Evolutionary conservation across 1,140 invertebrate genomes (phyloP), one percentile per base, ranked within the genome.

Genomic region (Probaryconus sp.): DNA sequence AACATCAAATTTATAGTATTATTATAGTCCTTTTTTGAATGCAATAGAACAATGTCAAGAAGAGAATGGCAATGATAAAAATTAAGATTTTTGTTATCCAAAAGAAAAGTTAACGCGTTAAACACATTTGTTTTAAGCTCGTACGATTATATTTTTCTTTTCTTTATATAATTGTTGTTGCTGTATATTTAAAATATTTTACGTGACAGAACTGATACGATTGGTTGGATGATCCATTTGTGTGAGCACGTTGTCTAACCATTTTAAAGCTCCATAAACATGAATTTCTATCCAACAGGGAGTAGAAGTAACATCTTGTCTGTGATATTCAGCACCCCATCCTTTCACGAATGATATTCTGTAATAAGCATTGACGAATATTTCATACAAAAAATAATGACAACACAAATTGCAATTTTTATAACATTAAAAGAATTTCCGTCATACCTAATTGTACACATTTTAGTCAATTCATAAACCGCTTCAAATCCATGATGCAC

Each of bases 281-380:
- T 99, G 97, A 69, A 98, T 90, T 88, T 99, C 97, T 73, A 99
- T 97, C 98, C 98, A 99, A 86, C 97, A 98, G 2, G 97, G 97
- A 1, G 97, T 98, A 18, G 95, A 96, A 0, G 96, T 98, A 2
- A 99, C 96, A 1, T 96, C 97, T 82, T 98, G 96, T 37, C 98
- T 91, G 76, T 95, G 93, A 88, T 98, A 98, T 79, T 98, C 96
- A 7, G 95, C 95, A 40, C 97, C 97, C 97, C 97, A 99, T 11
- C 97, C 97, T 89, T 98, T 96, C 16, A 98, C 97, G 88, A 99
- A 99, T 73, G 96, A 97, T 94, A 99, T 98, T 17, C 98, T 91
- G 75, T 9, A 76, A 77, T 47, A 47, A 2, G 18, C 14, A 37
- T 9, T 31, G n/a, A 42, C 28, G 10, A 35, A 43, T n/a, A n/a